Evolutionary conservation across 2,113 vertebrate genomes (phyloP), one percentile per base, ranked within the genome.

Genomic region (Ceyx melanurus): DNA sequence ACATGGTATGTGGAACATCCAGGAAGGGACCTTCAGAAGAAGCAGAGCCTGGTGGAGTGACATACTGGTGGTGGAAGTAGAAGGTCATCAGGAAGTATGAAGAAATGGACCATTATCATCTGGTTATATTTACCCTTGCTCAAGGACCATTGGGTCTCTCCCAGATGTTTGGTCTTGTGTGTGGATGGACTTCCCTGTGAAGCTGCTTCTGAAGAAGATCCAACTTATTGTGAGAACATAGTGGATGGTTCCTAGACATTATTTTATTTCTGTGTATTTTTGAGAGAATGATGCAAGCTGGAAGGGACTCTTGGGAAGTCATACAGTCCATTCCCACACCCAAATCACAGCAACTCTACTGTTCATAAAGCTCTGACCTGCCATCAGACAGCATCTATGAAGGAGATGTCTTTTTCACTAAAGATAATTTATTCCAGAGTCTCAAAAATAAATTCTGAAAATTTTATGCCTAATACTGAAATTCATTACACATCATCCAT

Each of bases 1-100:
- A 40, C 13, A 5, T 0, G 2, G 13, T 3, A 4, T 1, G 0
- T n/a, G 45, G 26, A 73, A 7, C 31, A 20, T 25, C 18, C 20
- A 50, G 33, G 64, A 33, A 68, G 58, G 28, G 29, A 22, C 8
- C 9, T 42, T 33, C 4, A 8, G 54, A 75, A 82, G 50, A 80
- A 68, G 17, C 2, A 21, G 31, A 67, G 51, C 20, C 31, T 2
- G 1, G 15, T 3, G 4, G 5, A 6, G 20, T 89, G 26, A 12
- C 5, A 14, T 71, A 37, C 26, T 19, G 14, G 31, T 15, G 21
- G 5, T 77, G 5, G 20, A 86, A 71, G 19, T 10, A 11, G 25
- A 46, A 82, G 8, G 26, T 6, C 0, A 2, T 25, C 14, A 57
- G 35, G 25, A 35, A 74, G 40, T 8, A 7, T 3, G n/a, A 43